These are phyloP conservation scores for Ceyx margarethae DNA, from an alignment of 2,113 vertebrate species.

Conservation along the genomic window DNA sequence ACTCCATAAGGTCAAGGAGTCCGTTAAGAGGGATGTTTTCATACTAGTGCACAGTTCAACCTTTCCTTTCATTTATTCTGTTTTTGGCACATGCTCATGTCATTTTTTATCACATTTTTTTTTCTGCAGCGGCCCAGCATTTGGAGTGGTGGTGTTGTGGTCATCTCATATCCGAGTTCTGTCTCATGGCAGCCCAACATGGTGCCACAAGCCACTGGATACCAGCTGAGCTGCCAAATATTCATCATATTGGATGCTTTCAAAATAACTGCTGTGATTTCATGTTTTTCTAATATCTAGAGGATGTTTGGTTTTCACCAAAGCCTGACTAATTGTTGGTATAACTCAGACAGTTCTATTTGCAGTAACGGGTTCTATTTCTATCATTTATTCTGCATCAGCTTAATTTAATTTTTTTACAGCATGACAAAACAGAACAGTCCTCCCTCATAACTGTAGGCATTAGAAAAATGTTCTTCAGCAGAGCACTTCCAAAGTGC, in stretches of 20 bases:
- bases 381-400: slow-evolving; percentile 57
- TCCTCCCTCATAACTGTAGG: slow-evolving; percentile 18
- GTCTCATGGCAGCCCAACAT: slow-evolving; percentile 4
- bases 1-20: neutral
- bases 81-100: neutral
- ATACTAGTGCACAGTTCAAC: neutral
- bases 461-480: slow-evolving; percentile 51
- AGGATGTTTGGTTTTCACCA: slow-evolving; percentile 51
- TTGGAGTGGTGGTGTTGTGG: slow-evolving; percentile 15
- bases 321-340: slow-evolving; percentile 55
- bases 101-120: neutral
- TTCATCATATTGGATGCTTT: slow-evolving; percentile 26
- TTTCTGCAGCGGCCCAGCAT: neutral
- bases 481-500: neutral
- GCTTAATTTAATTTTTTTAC: slow-evolving; percentile 39
- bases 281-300: slow-evolving; percentile 62
- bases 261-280: slow-evolving; percentile 59
- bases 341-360: slow-evolving; percentile 51
- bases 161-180: slow-evolving; percentile 9
- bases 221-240: slow-evolving; percentile 43
- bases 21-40: neutral
- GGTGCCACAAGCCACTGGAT: slow-evolving; percentile 13
- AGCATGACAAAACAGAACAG: neutral
- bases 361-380: slow-evolving; percentile 24
- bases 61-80: neutral